Percentiles rank a stretch among this genome's conserved stretches.
Conservation (phyloP, 2,888 invertebrate genomes). For the Philereme transversata region DNA sequence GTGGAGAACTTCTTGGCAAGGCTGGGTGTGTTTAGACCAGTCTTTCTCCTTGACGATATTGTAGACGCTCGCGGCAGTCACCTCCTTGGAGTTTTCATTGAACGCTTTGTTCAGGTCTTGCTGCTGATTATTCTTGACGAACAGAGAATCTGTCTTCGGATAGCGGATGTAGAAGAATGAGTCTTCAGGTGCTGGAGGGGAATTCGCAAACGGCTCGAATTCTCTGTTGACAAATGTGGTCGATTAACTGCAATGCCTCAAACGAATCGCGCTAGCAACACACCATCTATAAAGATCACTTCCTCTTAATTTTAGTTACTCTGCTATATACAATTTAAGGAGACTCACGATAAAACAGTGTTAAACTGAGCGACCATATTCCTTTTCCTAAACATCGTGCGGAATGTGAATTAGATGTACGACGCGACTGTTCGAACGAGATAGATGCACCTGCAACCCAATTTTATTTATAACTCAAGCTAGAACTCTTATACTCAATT, state of each 20-base stretch:
- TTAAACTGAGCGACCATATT: conserved; percentile 67
- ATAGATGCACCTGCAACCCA: conserved; percentile 38
- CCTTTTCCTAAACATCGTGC: conserved; percentile 68
- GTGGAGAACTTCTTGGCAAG: conserved; percentile 86
- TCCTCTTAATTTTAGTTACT: conserved; percentile 2
- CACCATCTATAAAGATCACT: conserved; percentile 6
- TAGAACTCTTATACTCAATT: conserved; percentile 22
- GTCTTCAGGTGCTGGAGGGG: conserved; percentile 90
- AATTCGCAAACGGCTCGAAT: conserved; percentile 78
- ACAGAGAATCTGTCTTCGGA: conserved; percentile 74
- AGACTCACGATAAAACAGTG: conserved; percentile 67
- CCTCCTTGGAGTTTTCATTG: conserved; percentile 55
- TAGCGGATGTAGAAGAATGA: conserved; percentile 89
- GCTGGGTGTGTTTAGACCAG: conserved; percentile 87
- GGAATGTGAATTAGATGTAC: conserved; percentile 24
- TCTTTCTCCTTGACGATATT: conserved; percentile 68
- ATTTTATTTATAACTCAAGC: conserved; percentile 49
- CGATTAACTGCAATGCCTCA: conserved; percentile 11
- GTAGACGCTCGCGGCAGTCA: conserved; percentile 51
- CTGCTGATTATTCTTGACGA: conserved; percentile 58
- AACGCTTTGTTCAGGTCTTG: conserved; percentile 52
- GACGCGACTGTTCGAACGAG: conserved; percentile 24
- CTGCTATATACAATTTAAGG: conserved; percentile 10
- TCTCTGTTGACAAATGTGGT: conserved; percentile 57
- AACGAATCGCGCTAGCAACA: conserved; percentile 2